Conservation (phyloP, 2,113 vertebrate species). For the Dasypus novemcinctus region DNA sequence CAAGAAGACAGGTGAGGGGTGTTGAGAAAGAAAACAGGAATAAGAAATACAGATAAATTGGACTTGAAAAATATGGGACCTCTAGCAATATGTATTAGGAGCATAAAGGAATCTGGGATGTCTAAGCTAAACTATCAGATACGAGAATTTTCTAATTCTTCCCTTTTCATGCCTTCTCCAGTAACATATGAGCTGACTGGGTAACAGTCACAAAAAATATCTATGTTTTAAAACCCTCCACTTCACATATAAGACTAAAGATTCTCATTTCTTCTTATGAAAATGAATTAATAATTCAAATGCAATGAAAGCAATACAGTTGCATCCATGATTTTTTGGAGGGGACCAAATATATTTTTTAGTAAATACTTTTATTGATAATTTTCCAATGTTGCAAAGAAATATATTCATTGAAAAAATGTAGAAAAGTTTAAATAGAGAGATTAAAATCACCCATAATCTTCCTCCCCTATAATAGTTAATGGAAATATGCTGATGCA, state of each 20-base stretch:
- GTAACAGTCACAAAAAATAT: not conserved
- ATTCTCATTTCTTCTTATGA: not conserved
- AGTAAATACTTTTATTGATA: not conserved
- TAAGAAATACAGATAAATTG: not conserved
- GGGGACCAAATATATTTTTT: not conserved
- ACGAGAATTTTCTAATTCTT: not conserved
- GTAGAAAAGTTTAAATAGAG: not conserved
- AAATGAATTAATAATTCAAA: not conserved
- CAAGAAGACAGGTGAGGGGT: not conserved
- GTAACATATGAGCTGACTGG: not conserved
- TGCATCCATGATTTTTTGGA: not conserved
- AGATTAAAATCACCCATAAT: not conserved
- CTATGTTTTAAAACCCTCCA: not conserved
- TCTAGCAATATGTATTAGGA: not conserved
- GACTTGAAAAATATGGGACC: not conserved
- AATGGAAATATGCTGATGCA: not conserved
- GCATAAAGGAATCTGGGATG: not conserved
- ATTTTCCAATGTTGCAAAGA: not conserved
- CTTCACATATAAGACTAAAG: not conserved
- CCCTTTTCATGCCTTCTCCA: not conserved
- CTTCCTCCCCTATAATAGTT: not conserved
- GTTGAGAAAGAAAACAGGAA: not conserved
- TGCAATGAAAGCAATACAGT: not conserved
- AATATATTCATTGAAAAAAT: not conserved
- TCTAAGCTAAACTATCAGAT: not conserved